phyloP scores from a whole-genome alignment of 2,797 vertebrate genomes.

The Ctenosaura bakeri region DNA sequence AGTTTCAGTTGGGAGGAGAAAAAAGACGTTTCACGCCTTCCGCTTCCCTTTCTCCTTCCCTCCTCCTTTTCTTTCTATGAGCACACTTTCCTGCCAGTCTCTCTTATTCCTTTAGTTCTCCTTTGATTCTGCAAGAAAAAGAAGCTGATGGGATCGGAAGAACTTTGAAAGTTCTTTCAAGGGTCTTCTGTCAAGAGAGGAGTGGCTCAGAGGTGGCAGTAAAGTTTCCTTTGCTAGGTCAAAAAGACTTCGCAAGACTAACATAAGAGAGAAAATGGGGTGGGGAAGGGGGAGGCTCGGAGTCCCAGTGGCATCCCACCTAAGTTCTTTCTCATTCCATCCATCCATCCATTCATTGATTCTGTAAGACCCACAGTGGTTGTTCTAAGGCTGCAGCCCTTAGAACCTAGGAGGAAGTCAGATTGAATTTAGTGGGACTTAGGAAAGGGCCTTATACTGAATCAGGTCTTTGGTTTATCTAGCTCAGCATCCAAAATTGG shows the following conservation, averaged over 20 bases:
- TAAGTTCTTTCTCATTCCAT: neutral
- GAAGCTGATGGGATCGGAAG: neutral
- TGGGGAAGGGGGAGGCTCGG: neutral
- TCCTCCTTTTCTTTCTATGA: constrained; percentile 6
- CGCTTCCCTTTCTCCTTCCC: neutral
- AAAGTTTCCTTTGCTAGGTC: fast-evolving
- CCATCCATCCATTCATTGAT: neutral
- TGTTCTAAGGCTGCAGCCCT: neutral
- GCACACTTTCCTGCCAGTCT: neutral
- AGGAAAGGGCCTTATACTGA: neutral
- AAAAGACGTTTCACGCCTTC: neutral
- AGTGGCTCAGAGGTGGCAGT: neutral
- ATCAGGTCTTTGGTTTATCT: neutral
- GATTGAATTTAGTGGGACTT: neutral
- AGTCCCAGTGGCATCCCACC: fast-evolving
- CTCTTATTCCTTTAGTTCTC: neutral
- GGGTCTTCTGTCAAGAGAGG: neutral
- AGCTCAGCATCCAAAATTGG: neutral
- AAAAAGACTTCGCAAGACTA: neutral
- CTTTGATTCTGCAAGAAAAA: constrained; percentile 36
- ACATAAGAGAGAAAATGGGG: neutral
- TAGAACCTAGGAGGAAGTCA: neutral
- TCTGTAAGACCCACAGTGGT: neutral
- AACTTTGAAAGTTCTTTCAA: constrained; percentile 7
- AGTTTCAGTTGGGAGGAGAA: too few species aligned